Base-by-base conservation (phyloP, 2,113 vertebrate genomes). In the Salvelinus fontinalis region DNA sequence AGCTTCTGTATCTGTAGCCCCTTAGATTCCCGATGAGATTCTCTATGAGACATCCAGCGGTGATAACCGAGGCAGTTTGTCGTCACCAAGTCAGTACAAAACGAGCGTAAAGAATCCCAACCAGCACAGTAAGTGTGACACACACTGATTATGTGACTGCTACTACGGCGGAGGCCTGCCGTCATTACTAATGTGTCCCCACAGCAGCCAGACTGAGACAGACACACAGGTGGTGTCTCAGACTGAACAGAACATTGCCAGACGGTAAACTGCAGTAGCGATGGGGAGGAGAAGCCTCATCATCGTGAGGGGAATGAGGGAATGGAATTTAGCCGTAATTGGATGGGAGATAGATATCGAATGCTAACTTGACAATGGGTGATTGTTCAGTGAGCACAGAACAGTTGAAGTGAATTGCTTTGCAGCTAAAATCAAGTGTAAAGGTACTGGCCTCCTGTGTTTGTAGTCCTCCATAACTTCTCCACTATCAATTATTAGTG, bases 41-140 rank as follows among this genome's bases (percentile, higher is more conserved):
- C 51, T 81, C 14, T 59, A 16, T 65, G 20, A 75, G 49, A 72
- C 68, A 54, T 54, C 51, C 16, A 54, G 70, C 66, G 78, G 77
- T n/a, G 68, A 80, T 65, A 75, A 75, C 75, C 68, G 49, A 64
- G 54, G 78, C 74, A 71, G 75, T 88, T 81, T 22, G 65, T 85
- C 18, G 87, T 89, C 83, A 85, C 86, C 86, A 82, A 83, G 85
- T 81, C 82, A 88, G 74, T 71, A 75, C 31, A 77, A 79, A 83
- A 81, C 22, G 67, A 81, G 77, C 54, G 75, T 73, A 77, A 89
- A 79, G 89, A 90, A 89, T 89, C 80, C 62, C 39, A 20, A 70
- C 62, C 16, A 54, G 78, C 65, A 27, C 60, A 31, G 27, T 16
- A n/a, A 67, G 74, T 78, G 81, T 76, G 67, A 73, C 70, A 75